These are phyloP conservation scores for Corythaeola cristata DNA, from an alignment of 2,113 vertebrate species.

Conservation along the genomic window DNA sequence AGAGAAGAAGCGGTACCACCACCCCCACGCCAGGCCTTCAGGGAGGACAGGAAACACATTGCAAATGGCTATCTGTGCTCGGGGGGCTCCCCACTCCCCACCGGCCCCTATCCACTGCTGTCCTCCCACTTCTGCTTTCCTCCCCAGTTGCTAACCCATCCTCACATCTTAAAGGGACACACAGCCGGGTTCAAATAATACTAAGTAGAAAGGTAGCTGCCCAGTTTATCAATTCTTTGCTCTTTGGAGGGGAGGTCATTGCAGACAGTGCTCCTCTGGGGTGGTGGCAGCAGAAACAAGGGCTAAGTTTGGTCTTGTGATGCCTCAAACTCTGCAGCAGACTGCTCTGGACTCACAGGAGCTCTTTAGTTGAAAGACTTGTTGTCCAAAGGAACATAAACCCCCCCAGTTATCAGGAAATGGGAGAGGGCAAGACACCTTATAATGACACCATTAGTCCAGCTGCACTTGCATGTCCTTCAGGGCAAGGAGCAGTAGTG, in stretches of 20 bases:
- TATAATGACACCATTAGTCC: neutral
- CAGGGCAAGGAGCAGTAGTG: neutral
- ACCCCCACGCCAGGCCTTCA: neutral
- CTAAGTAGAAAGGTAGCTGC: neutral
- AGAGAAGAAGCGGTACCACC: constrained; percentile 22
- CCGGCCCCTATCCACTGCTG: neutral
- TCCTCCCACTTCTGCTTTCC: constrained; percentile 77
- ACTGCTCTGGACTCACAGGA: neutral
- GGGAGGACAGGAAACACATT: constrained; percentile 74
- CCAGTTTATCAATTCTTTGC: neutral
- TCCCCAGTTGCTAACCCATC: neutral
- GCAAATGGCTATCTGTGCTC: constrained; percentile 32
- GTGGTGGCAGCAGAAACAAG: neutral
- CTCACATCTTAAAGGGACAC: constrained; percentile 23
- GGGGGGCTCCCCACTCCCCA: constrained; percentile 23
- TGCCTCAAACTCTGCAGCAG: neutral
- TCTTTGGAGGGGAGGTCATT: neutral
- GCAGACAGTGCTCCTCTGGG: neutral
- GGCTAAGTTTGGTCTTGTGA: neutral
- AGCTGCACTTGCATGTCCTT: neutral
- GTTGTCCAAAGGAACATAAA: neutral
- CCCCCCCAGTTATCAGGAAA: rapidly evolving
- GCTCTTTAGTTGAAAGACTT: neutral
- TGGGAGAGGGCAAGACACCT: neutral
- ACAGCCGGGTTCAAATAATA: neutral